Base-by-base conservation (phyloP, 2,888 invertebrate genomes). In the Andrena marginata region DNA sequence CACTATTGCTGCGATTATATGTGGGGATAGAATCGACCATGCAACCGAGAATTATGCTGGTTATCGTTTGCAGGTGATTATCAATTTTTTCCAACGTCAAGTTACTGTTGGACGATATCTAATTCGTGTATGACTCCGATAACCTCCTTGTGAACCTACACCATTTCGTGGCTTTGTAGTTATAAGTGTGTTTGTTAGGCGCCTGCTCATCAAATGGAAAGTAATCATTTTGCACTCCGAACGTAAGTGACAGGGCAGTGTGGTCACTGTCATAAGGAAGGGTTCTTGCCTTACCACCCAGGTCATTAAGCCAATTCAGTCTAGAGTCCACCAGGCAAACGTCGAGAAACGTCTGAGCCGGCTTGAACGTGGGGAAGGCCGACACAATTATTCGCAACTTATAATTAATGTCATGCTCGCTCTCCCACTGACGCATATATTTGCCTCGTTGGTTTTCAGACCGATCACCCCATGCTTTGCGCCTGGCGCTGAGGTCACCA, bases 231-330 rank as follows among this genome's bases (percentile, higher is more conserved):
- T 23, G 20, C 6, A 51, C 23, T 0, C 29, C 35, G 4, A 72
- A 49, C 0, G 6, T 2, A 26, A 33, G 3, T 0, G n/a, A 23
- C 4, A 72, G 5, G 2, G 73, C 73, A 0, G 3, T 0, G n/a
- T 73, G 65, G 4, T 73, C 73, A 2, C 73, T 65, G n/a, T 73
- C 73, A 0, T 42, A 65, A 0, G 54, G 56, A 6, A 65, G 64
- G 0, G 65, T 65, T 0, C 16, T 10, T 5, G 2, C 29, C 2
- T 2, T 29, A 29, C 29, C 29, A 29, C 2, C 29, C 29, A 29
- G 29, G 29, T 29, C 29, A 29, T 29, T 29, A n/a, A n/a, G n/a
- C n/a, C n/a, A n/a, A n/a, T n/a, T n/a, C n/a, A n/a, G n/a, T n/a
- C n/a, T n/a, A n/a, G n/a, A n/a, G n/a, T n/a, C n/a, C n/a, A n/a